These are phyloP conservation scores for Acrocyrtus sp. DNA, from an alignment of 2,888 invertebrate genomes.

Conservation along the genomic window DNA sequence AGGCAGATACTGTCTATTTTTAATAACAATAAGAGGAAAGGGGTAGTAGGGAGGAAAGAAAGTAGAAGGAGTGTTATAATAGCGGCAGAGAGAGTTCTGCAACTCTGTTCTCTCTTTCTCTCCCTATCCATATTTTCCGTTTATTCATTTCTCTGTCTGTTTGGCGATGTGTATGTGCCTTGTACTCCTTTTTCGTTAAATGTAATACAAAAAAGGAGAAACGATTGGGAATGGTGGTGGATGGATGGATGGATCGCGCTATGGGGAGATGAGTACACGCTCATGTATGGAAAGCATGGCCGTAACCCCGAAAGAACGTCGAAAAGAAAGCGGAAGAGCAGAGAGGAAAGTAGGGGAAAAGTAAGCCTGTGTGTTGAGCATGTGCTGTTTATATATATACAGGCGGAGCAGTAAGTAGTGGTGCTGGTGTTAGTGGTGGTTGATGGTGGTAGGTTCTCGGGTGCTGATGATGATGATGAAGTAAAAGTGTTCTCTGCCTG, in stretches of 20 bases:
- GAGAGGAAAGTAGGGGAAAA: constrained; percentile 4
- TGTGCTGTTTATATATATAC: constrained; percentile 63
- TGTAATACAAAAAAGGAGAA: constrained; percentile 3
- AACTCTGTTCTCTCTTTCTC: not conserved
- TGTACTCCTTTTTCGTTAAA: not conserved
- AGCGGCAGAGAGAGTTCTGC: not conserved
- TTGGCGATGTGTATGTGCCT: not conserved
- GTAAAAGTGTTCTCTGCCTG: not conserved
- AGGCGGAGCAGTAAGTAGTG: not conserved
- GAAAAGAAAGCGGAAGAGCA: not conserved
- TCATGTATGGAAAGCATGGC: not conserved
- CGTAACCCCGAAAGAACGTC: too few relatives aligned
- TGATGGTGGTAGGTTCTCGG: not conserved
- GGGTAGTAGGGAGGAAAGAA: not conserved
- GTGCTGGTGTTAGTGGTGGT: constrained; percentile 8
- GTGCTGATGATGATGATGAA: constrained; percentile 20
- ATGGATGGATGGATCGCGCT: not conserved
- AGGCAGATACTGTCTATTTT: not conserved
- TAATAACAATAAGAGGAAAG: not conserved
- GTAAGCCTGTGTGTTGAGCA: constrained; percentile 58
- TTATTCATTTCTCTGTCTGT: not conserved
- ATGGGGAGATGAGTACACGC: not conserved
- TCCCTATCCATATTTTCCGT: not conserved
- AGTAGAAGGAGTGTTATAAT: constrained; percentile 2
- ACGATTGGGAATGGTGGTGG: not conserved